Evolutionary conservation across 2,888 invertebrate species (phyloP).

Genomic region (Leistus spinibarbis): DNA sequence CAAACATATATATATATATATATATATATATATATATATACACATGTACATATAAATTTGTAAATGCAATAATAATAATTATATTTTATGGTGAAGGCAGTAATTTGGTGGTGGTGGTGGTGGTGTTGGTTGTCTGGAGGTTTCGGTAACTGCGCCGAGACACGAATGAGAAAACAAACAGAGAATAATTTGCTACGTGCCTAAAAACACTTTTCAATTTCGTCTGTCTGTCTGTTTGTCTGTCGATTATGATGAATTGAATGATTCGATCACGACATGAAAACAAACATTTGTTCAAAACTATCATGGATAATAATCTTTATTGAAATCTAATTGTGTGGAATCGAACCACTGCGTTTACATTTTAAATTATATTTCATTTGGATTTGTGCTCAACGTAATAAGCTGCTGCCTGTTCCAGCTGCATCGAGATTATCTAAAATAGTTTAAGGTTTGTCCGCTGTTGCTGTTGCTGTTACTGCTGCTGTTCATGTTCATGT

Average conservation of each 20-base stretch:
- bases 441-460: background rate
- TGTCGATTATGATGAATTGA: slow-evolving; percentile 13
- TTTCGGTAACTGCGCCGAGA: slow-evolving; percentile 25
- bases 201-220: slow-evolving; percentile 25
- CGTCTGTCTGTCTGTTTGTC: background rate
- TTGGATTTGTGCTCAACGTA: background rate
- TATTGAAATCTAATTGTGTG: slow-evolving; percentile 33
- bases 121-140: too few relatives aligned
- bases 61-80: too few relatives aligned
- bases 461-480: too few relatives aligned
- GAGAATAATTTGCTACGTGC: slow-evolving; percentile 28
- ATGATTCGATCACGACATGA: slow-evolving; percentile 3
- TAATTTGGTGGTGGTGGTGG: too few relatives aligned
- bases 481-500: too few relatives aligned
- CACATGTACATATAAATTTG: slow-evolving; percentile 28
- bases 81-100: too few relatives aligned
- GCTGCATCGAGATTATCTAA: background rate
- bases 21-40: slow-evolving; percentile 27
- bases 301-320: slow-evolving; percentile 10
- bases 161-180: slow-evolving; percentile 24
- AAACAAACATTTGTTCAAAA: slow-evolving; percentile 17
- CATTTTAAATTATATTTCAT: slow-evolving; percentile 1
- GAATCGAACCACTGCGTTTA: background rate
- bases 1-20: slow-evolving; percentile 23
- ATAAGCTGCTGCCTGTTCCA: background rate